Conservation (phyloP, 2,113 vertebrate species). For the Athene noctua region DNA sequence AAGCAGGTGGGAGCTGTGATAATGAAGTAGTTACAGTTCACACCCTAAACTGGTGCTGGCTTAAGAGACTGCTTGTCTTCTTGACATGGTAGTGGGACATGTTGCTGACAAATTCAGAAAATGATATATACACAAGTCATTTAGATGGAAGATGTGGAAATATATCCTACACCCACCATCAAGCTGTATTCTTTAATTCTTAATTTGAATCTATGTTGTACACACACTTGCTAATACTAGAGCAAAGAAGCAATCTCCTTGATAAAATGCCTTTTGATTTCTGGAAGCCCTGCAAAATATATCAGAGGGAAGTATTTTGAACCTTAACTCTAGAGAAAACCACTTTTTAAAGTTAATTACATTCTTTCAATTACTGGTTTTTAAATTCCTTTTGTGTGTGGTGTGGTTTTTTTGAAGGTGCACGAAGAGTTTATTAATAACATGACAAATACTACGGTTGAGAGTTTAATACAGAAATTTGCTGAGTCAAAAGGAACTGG, state of each 20-base stretch:
- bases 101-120: not conserved
- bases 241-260: not conserved
- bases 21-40: slow-evolving; percentile 9
- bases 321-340: not conserved
- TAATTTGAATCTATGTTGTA: not conserved
- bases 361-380: not conserved
- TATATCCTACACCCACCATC: not conserved
- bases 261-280: not conserved
- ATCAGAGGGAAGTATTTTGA: not conserved
- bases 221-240: not conserved
- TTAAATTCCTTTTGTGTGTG: not conserved
- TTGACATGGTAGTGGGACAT: not conserved
- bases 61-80: not conserved
- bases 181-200: not conserved
- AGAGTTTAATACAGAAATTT: slow-evolving; percentile 92
- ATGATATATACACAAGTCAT: accelerated
- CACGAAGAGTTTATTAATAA: slow-evolving; percentile 96
- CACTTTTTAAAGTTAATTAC: not conserved
- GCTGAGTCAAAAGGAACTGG: slow-evolving; percentile 95
- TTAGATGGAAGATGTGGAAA: not conserved
- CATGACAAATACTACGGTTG: slow-evolving; percentile 92
- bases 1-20: slow-evolving; percentile 39
- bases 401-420: slow-evolving; percentile 72
- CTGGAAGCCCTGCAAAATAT: not conserved
- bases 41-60: slow-evolving; percentile 11